phyloP scores from a whole-genome alignment of 2,888 invertebrate genomes.

The Epicampocera succincta region DNA sequence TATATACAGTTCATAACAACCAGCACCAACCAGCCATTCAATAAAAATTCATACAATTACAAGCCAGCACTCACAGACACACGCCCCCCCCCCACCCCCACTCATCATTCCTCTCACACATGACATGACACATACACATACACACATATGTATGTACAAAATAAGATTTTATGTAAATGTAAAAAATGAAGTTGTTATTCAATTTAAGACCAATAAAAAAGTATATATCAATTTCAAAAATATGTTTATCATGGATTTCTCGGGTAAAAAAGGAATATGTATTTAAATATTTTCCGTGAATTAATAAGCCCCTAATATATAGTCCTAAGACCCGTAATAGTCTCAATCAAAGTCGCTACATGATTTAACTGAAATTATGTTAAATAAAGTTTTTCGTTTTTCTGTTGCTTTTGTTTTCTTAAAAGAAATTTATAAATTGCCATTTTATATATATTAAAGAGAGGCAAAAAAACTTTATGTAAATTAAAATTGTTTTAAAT shows the following conservation, averaged over 20 bases:
- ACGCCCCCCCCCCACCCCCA: too few species aligned
- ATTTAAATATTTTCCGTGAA: conserved; percentile 18
- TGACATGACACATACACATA: neutral
- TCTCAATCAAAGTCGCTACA: neutral
- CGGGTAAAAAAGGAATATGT: too few species aligned
- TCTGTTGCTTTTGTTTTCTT: neutral
- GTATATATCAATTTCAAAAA: conserved; percentile 29
- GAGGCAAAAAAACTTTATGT: neutral
- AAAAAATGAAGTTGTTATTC: conserved; percentile 55
- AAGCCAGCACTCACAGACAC: neutral
- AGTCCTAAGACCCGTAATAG: neutral
- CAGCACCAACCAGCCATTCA: neutral
- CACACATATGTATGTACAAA: neutral
- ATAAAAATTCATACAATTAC: conserved; percentile 15
- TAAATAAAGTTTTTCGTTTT: neutral
- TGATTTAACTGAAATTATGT: conserved; percentile 1
- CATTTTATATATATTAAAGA: neutral
- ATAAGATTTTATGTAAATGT: conserved; percentile 41
- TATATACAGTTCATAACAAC: conserved; percentile 35
- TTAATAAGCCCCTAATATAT: neutral
- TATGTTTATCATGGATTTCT: too few species aligned
- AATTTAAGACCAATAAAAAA: conserved; percentile 56
- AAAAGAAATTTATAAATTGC: neutral
- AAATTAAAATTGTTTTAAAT: conserved; percentile 34
- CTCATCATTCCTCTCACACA: neutral